A percentile compares a stretch with the other conserved stretches of the same genome.
These are phyloP conservation scores for Chrysotoxum bicinctum DNA, from an alignment of 2,888 invertebrate genomes.

Conservation along the genomic window DNA sequence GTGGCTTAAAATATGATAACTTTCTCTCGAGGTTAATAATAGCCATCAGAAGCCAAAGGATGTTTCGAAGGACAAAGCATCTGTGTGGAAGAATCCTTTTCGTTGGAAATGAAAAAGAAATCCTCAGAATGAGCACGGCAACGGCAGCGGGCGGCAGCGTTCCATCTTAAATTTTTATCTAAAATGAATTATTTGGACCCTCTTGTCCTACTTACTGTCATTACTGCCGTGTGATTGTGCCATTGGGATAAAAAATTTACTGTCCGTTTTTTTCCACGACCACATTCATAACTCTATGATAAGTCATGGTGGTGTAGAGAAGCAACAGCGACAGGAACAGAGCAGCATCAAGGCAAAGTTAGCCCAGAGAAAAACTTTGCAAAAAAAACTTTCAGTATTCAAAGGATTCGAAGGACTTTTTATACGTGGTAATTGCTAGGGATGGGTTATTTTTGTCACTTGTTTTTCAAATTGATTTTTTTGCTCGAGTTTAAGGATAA, in stretches of 20 bases:
- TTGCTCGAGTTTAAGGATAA: background rate
- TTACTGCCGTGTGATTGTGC: conserved; percentile 46
- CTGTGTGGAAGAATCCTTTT: conserved; percentile 13
- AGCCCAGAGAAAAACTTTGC: background rate
- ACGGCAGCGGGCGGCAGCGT: background rate
- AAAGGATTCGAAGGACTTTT: conserved; percentile 53
- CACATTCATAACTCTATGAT: conserved; percentile 52
- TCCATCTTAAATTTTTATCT: conserved; percentile 9
- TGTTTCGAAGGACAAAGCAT: background rate
- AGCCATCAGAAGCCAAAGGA: conserved; percentile 5
- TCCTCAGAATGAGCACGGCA: background rate
- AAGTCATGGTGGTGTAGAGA: conserved; percentile 35
- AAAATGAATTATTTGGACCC: conserved; percentile 26
- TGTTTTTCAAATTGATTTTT: conserved; percentile 29
- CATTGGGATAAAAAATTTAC: conserved; percentile 42
- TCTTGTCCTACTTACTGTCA: conserved; percentile 37
- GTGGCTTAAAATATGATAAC: conserved; percentile 37
- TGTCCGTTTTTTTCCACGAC: conserved; percentile 18
- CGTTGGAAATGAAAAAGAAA: background rate
- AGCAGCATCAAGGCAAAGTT: background rate
- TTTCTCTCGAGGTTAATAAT: conserved; percentile 63
- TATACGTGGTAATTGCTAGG: conserved; percentile 60
- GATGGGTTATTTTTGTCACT: conserved; percentile 22
- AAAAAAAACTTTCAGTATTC: conserved; percentile 16
- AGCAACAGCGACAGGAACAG: background rate